Base-by-base conservation (phyloP, 1,140 invertebrate genomes). In the Drosophila ficusphila region DNA sequence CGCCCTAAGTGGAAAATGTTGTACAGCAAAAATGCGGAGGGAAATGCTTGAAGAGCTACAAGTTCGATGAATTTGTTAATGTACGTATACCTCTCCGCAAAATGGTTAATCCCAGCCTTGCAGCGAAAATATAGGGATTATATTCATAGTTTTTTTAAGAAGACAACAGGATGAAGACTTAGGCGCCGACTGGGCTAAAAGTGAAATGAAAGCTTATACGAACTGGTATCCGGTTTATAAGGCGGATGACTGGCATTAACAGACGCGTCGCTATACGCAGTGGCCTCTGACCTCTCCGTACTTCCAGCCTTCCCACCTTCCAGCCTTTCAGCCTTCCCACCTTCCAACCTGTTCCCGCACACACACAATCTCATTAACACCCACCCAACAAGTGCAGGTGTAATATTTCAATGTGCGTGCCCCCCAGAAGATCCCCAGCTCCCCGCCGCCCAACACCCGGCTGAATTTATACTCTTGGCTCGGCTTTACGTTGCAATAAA, bases 321-420 rank as follows among this genome's bases (percentile, higher is more conserved):
- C 34, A 46, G 42, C 42, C 34, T 56, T n/a, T n/a, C 21, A 11
- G 9, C 16, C 29, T 11, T 12, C 8, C 36, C 18, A 6, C 21
- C 47, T 42, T 23, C 47, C 34, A 46, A 48, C 42, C 34, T 56
- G 21, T 41, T 21, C 38, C 14, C 19, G n/a, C 38, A 21, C 31
- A 41, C 21, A 64, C 29, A 54, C 51, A 36, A 36, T 29, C 58
- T 61, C 74, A 74, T 79, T 72, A 81, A 60, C 68, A 71, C 34
- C 11, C 27, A 11, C 36, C 49, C 74, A 46, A 34, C 31, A 14
- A 18, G 36, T 38, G 81, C 81, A 85, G 81, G 81, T 85, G 81
- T 85, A 86, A 85, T 85, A 85, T 85, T 85, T 85, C 81, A 85
- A 76, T 79, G 68, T 71, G 68, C 68, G 65, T 71, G 54, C 8